Evolutionary conservation across 2,888 invertebrate genomes (phyloP), one percentile per base, ranked within the genome.

Genomic region (Steromphala cineraria): DNA sequence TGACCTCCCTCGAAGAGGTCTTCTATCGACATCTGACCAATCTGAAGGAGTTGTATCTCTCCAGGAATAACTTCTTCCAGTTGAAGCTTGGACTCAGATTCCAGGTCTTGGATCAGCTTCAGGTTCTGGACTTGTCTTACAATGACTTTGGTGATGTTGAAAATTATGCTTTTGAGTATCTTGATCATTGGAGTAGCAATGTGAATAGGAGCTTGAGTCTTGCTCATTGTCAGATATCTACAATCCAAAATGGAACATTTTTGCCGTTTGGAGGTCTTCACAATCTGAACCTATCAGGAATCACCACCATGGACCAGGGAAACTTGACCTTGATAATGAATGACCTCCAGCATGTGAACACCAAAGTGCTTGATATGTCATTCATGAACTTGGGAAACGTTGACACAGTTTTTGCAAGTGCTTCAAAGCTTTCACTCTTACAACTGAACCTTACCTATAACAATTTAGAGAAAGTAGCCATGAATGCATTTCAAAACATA

Each of bases 1-100:
- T 89, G 28, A 71, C 80, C 5, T 52, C 28, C 0, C 81, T 90
- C 46, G 87, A 89, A 0, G 83, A 87, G 24, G 74, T 75, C 15
- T 77, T 80, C 53, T 83, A 89, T 80, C 75, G 80, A 24, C 81
- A 82, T 53, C 81, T 89, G 15, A 78, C 75, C 24, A 81, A 82
- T 10, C 84, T 90, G 31, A 83, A 81, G 79, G 67, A 81, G 21
- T 81, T 90, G 24, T 88, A 90, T 75, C 56, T 89, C 28, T 87
- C 88, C 40, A 82, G 84, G 84, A 90, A 90, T 79, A 79, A 82
- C 7, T 46, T 90, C 10, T 80, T 78, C 0, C 56, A 82, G 0
- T 82, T 89, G 2, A 67, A 81, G 8, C 84, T 90, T 7, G 88
- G 88, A 15, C 67, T 85, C 0, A 82, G 88, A 8, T 89, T 88